Base-by-base conservation (phyloP, 2,888 invertebrate genomes). In the Dendrolimus houi region DNA sequence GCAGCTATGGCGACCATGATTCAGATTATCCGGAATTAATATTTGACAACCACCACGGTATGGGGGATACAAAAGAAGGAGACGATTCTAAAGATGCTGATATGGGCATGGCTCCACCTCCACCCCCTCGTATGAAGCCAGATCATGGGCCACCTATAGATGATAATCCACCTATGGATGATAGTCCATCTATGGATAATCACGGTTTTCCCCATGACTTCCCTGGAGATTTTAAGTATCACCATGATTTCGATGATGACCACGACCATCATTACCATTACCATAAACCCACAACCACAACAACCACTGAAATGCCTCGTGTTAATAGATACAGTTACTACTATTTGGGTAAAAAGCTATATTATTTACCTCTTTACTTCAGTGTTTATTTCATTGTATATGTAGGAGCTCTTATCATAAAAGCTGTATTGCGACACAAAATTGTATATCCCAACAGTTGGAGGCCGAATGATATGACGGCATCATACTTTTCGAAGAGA, bases 291-390 rank as follows among this genome's bases (percentile, higher is more conserved):
- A 29, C 29, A 29, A 77, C 91, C 1, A 87, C 90, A 10, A 83
- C 86, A 0, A 85, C 91, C 1, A 91, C 87, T 1, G 92, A 92
- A 74, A 91, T 85, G 70, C 91, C 93, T 65, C 87, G 93, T 75
- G 92, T 92, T 9, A 93, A 92, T 70, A 91, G 85, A 75, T 94
- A 94, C 85, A 94, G 94, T 74, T 95, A 95, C 76, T 95, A 95
- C 71, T 95, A 94, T 71, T 88, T 95, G 60, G 95, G 95, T 2
- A 93, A 94, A 67, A 95, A 95, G 71, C 81, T 95, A 52, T 95
- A 95, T 92, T 95, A 95, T 72, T 86, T 95, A 61, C 95, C 95
- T 0, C 79, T 95, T 54, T 95, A 95, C 77, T 95, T 95, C 74
- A 95, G 95, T 73, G 93, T 95, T 12, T 95, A 93, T 67, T 93